Evolutionary conservation across 2,888 invertebrate genomes (phyloP), one percentile per base, ranked within the genome.

Genomic region (Cylloceria caligata): DNA sequence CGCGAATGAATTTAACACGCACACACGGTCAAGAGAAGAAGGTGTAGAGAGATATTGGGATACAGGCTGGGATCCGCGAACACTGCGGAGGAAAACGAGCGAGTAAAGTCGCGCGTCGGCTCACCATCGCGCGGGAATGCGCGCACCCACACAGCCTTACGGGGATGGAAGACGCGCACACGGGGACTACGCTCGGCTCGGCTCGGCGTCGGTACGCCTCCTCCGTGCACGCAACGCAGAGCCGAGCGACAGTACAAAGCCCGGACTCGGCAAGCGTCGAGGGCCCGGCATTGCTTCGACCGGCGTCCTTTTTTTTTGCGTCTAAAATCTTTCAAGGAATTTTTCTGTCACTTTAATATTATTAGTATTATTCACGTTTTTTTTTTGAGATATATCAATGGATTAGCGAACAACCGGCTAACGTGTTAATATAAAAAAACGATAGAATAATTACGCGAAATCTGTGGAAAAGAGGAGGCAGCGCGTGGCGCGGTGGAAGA

Each of bases 171-270:
- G 81, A 81, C 80, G 82, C 72, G 82, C 82, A 82, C 60, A 78
- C 72, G 76, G 79, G 55, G 83, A 81, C 71, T 81, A 84, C 85
- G 85, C 84, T 87, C 84, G 85, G 85, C 84, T 83, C 86, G 86
- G 85, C 85, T 87, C 86, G 80, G 86, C 86, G 86, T 87, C 86
- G 88, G 88, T 86, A 85, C 86, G 87, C 84, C 86, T 83, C 86
- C 84, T 80, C 88, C 87, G 86, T 87, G 84, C 86, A 88, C 88
- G 89, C 88, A 87, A 85, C 87, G 86, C 86, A 86, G 84, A 81
- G 71, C 81, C 88, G 86, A 88, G 87, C 60, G 86, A 84, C 85
- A 89, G 88, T 88, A 88, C 86, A 88, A 87, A 88, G 87, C 86
- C 88, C 85, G 88, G 88, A 87, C 84, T 88, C 88, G 81, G 86